Base-by-base conservation (phyloP, 2,797 vertebrate species). In the Dendrocincla tyrannina region DNA sequence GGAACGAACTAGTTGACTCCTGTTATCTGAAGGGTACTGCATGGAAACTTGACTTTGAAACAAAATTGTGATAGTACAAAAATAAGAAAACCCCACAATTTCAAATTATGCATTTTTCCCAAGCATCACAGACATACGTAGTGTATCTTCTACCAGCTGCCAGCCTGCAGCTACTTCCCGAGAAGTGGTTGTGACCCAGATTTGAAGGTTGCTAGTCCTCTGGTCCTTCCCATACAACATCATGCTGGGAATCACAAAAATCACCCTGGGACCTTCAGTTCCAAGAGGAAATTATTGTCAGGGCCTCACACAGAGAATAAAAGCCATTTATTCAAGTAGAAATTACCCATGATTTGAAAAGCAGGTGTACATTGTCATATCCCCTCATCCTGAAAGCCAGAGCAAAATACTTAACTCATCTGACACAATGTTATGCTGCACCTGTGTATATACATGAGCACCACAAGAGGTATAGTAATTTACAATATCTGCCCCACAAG, bases 311-410 rank as follows among this genome's bases (percentile, higher is more conserved):
- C 76, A 44, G 44, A 72, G 53, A 84, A 92, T 8, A 94, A 68
- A 85, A 89, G 46, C 17, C 46, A 55, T 55, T 73, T 81, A 70
- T 55, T 75, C 73, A 73, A 78, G 47, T 2, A 76, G 83, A 90
- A 95, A 91, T 72, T 39, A 63, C 23, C 30, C 3, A 0, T 33
- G 22, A 85, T 85, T 87, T 88, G 79, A 95, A 89, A 93, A 80
- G 66, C 76, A 84, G 88, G 75, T 85, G 41, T 64, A 76, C 44
- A 20, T 18, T 1, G 15, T 76, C 80, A 55, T 67, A 32, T n/a
- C 27, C 35, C 50, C 52, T 94, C 52, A 56, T 41, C 32, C 66
- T 85, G 55, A 88, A 93, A 89, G 56, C 32, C 78, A 91, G 20
- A 76, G 55, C 14, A 86, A 82, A 89, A 78, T 80, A 67, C n/a